phyloP scores from a whole-genome alignment of 1,140 invertebrate genomes.

The Ips typographus region DNA sequence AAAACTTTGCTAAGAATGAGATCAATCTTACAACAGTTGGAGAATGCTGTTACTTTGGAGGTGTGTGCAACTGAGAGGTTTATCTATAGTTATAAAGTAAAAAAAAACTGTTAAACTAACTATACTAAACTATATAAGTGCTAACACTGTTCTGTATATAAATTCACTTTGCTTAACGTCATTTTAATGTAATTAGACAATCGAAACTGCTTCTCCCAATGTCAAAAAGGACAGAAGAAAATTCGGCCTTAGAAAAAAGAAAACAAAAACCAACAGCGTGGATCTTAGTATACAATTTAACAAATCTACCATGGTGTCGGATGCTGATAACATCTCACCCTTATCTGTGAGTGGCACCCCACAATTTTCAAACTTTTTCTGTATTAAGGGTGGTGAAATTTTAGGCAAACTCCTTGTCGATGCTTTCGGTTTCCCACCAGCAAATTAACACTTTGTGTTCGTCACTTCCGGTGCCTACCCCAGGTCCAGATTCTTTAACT shows the following conservation, averaged over 20 bases:
- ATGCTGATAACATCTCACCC: constrained; percentile 50
- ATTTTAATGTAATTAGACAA: constrained; percentile 41
- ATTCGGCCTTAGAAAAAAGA: constrained; percentile 70
- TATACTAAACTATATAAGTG: too few species aligned
- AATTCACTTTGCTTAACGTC: too few species aligned
- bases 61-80: constrained; percentile 9
- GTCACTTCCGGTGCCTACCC: constrained; percentile 40
- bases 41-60: constrained; percentile 40
- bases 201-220: constrained; percentile 63
- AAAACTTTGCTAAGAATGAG: constrained; percentile 65
- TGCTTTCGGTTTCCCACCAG: constrained; percentile 35
- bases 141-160: too few species aligned
- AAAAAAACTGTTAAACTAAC: constrained; percentile 2
- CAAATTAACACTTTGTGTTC: constrained; percentile 28
- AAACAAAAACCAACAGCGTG: constrained; percentile 63
- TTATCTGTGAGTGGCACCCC: constrained; percentile 47
- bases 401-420: constrained; percentile 41
- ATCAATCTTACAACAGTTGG: constrained; percentile 59
- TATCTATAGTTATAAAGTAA: too few species aligned
- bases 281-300: constrained; percentile 57
- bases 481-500: constrained; percentile 36
- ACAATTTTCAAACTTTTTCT: not conserved
- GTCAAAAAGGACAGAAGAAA: constrained; percentile 69
- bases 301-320: constrained; percentile 35
- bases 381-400: constrained; percentile 18